phyloP scores from a whole-genome alignment of 2,113 vertebrate species.

The Zapornia atra region DNA sequence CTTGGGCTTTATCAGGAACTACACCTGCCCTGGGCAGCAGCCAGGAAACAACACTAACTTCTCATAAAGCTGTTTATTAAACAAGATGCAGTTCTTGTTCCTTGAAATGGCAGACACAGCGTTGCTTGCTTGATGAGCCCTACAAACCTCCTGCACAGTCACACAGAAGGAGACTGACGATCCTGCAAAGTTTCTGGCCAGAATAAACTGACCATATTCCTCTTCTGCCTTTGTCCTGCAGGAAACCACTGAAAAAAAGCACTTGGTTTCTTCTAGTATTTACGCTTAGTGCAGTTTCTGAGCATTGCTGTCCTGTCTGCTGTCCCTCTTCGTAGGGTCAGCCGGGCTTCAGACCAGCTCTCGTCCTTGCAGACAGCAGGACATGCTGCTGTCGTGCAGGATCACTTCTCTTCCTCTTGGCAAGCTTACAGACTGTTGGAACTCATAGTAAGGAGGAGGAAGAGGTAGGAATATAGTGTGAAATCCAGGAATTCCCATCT shows the following conservation, averaged over 20 bases:
- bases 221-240: neutral
- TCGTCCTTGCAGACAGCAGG: neutral
- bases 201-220: neutral
- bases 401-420: neutral
- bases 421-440: too few species aligned
- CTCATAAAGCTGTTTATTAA: neutral
- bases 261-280: neutral
- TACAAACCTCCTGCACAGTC: neutral
- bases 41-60: neutral
- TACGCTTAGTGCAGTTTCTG: neutral
- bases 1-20: neutral
- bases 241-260: neutral
- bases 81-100: neutral
- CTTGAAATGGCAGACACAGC: neutral
- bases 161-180: neutral
- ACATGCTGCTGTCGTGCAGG: neutral
- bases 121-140: neutral
- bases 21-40: neutral
- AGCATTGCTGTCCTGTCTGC: neutral
- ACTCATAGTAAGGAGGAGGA: neutral
- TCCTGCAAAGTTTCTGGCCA: neutral
- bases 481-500: neutral
- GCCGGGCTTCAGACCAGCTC: neutral
- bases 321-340: accelerated
- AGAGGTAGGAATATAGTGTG: neutral